These are phyloP conservation scores for Thunnus thynnus DNA, from an alignment of 2,113 vertebrate species.

Conservation along the genomic window DNA sequence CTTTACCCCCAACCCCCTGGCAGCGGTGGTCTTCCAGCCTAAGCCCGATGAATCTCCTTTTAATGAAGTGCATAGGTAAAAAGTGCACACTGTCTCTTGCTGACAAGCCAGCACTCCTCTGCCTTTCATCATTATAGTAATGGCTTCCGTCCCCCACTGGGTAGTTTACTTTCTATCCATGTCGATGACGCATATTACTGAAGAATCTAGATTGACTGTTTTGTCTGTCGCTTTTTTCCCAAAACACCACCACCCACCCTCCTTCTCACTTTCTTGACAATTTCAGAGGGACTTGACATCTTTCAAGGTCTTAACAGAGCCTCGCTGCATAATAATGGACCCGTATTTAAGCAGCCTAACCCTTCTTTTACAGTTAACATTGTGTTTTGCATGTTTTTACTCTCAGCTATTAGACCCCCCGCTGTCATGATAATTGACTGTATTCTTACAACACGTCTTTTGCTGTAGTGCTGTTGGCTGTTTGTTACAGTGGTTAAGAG, in stretches of 20 bases:
- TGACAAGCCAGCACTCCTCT: conserved; percentile 25
- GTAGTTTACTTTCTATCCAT: conserved; percentile 68
- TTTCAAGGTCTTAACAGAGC: not conserved
- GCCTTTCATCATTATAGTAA: conserved; percentile 72
- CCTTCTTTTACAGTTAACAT: not conserved
- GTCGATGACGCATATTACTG: conserved; percentile 51
- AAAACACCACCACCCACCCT: not conserved
- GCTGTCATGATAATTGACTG: conserved; percentile 1
- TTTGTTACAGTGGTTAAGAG: not conserved
- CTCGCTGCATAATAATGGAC: not conserved
- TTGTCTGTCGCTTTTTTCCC: conserved; percentile 5
- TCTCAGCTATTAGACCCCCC: not conserved
- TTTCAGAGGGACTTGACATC: not conserved
- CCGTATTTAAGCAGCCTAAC: not conserved
- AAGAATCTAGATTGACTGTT: conserved; percentile 15
- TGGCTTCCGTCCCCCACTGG: conserved; percentile 39
- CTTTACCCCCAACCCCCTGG: conserved; percentile 8
- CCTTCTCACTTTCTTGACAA: not conserved
- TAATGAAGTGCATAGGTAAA: conserved; percentile 76
- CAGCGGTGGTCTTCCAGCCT: conserved; percentile 60
- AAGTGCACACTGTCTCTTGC: conserved; percentile 57
- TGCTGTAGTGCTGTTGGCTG: not conserved
- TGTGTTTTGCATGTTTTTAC: not conserved
- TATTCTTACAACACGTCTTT: not conserved
- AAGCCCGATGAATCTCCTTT: conserved; percentile 74